Conservation (phyloP, 2,888 invertebrate genomes). For the Aspidiotus rigidus region DNA sequence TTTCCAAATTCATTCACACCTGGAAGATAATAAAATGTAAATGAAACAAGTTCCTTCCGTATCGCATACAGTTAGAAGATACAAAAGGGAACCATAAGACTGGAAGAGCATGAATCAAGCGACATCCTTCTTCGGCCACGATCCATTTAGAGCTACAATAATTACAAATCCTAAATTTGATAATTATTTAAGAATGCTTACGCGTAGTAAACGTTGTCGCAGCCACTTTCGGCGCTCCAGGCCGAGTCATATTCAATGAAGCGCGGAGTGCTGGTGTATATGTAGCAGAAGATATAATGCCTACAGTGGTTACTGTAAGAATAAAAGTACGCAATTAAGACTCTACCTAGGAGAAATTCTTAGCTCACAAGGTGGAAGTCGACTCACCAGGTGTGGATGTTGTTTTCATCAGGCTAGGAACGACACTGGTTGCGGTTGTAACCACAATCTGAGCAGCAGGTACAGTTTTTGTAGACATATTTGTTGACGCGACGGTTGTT, state of each 20-base stretch:
- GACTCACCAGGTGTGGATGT: no score
- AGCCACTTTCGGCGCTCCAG: constrained; percentile 1
- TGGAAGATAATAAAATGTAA: background rate
- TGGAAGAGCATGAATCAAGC: no score
- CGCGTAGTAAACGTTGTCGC: background rate
- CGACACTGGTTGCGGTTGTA: background rate
- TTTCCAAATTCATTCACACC: background rate
- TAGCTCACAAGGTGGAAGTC: no score
- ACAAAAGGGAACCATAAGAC: no score
- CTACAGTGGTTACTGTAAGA: background rate
- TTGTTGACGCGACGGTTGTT: background rate
- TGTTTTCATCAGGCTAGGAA: background rate
- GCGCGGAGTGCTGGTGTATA: constrained; percentile 13
- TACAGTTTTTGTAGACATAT: constrained; percentile 5
- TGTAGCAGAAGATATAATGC: background rate
- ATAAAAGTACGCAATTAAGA: background rate
- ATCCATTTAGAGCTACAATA: no score
- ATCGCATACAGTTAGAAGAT: no score
- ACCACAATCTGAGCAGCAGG: constrained; percentile 6
- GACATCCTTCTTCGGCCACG: no score
- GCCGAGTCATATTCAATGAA: constrained; percentile 13
- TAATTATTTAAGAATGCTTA: constrained; percentile 6
- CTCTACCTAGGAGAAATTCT: no score
- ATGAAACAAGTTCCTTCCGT: no score
- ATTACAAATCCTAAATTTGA: no score